phyloP scores from a whole-genome alignment of 1,140 invertebrate species.

The Drosophila sturtevanti region DNA sequence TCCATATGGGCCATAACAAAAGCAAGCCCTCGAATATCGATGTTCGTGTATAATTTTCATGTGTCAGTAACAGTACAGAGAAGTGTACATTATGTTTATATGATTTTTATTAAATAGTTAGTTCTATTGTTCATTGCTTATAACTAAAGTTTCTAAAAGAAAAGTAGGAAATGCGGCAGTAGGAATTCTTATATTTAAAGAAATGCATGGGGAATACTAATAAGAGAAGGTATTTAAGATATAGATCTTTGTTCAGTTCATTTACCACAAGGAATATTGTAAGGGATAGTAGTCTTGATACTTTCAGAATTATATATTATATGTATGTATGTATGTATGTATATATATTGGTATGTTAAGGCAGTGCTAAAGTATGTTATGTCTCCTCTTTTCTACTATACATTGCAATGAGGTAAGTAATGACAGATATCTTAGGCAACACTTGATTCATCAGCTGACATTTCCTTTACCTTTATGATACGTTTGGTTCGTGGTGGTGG shows the following conservation, averaged over 20 bases:
- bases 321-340: background rate
- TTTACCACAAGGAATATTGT: background rate
- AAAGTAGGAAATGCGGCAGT: background rate
- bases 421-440: slow-evolving; percentile 6
- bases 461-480: background rate
- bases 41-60: background rate
- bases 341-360: background rate
- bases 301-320: background rate
- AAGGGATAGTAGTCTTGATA: background rate
- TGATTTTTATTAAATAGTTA: too few relatives aligned
- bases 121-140: background rate
- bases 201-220: slow-evolving; percentile 12
- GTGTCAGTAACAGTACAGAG: background rate
- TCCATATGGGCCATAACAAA: background rate
- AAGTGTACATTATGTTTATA: background rate
- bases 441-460: slow-evolving; percentile 14
- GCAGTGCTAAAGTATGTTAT: background rate
- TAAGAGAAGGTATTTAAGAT: background rate
- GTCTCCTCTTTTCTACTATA: background rate
- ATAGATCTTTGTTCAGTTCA: background rate
- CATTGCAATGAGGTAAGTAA: slow-evolving; percentile 1
- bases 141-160: background rate
- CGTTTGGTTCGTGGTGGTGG: slow-evolving; percentile 37
- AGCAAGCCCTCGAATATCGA: background rate
- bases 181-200: slow-evolving; percentile 4